Percentiles rank a stretch among this genome's conserved stretches.
Evolutionary conservation across 2,888 invertebrate species (phyloP).

Genomic region (Orthosia incerta): DNA sequence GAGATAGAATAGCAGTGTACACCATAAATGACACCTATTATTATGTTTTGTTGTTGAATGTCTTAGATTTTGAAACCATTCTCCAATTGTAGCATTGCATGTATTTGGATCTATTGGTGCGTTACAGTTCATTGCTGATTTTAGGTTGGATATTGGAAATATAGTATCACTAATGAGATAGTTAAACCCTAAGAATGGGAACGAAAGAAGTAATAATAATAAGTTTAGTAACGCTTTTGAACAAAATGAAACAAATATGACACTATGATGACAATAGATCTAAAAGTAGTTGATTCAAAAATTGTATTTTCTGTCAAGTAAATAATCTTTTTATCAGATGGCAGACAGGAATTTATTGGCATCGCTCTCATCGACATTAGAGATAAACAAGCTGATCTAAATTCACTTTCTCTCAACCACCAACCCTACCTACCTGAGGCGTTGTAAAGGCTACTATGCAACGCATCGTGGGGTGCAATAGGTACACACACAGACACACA

Average conservation of each 20-base stretch:
- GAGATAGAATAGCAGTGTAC: not conserved
- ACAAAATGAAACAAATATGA: too few relatives aligned
- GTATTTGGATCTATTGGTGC: not conserved
- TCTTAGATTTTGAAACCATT: not conserved
- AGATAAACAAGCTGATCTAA: not conserved
- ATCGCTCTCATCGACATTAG: not conserved
- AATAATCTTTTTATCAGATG: too few relatives aligned
- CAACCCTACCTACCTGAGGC: constrained; percentile 67
- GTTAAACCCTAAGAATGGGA: not conserved
- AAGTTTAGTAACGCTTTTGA: too few relatives aligned
- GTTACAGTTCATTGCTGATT: not conserved
- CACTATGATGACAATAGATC: too few relatives aligned
- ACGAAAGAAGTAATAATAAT: too few relatives aligned
- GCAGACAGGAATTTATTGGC: not conserved
- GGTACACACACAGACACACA: constrained; percentile 52
- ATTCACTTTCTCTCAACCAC: constrained; percentile 15
- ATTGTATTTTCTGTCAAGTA: too few relatives aligned
- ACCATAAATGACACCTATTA: not conserved
- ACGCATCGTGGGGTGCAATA: constrained; percentile 60
- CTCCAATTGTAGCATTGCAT: too few relatives aligned
- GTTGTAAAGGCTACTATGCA: constrained; percentile 69
- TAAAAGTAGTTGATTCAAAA: too few relatives aligned
- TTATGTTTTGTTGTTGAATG: not conserved
- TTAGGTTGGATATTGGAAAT: not conserved
- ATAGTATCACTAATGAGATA: not conserved